These are phyloP conservation scores for Hipparchia sbordonii DNA, from an alignment of 2,888 invertebrate species.

Conservation along the genomic window DNA sequence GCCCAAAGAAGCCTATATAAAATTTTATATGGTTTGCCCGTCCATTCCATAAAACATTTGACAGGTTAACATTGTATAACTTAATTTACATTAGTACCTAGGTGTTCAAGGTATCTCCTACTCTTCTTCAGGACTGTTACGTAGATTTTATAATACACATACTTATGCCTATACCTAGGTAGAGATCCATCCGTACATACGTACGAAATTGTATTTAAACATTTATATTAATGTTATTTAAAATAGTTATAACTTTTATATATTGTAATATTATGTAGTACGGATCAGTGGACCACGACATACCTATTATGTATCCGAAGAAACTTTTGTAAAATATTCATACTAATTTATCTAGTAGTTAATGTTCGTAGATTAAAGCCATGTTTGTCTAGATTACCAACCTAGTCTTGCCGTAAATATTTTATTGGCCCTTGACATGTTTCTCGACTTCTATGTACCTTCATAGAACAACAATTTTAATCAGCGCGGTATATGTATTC, in stretches of 20 bases:
- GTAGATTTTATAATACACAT: background rate
- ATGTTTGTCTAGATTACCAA: conserved; percentile 3
- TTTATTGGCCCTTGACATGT: background rate
- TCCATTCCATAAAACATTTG: too few species aligned
- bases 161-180: too few species aligned
- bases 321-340: background rate
- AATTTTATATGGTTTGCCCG: too few species aligned
- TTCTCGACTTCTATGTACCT: too few species aligned
- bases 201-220: conserved; percentile 2
- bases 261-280: background rate
- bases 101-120: background rate
- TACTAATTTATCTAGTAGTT: background rate
- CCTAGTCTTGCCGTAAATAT: background rate
- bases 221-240: background rate
- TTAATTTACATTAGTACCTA: too few species aligned
- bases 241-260: conserved; percentile 1
- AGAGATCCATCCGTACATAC: background rate
- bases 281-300: conserved; percentile 12
- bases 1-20: too few species aligned
- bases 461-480: too few species aligned
- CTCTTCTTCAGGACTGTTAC: background rate
- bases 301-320: background rate
- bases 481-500: too few species aligned
- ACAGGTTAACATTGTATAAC: too few species aligned
- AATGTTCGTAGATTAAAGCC: background rate